Percentiles rank a stretch among this genome's conserved stretches.
Evolutionary conservation across 2,888 invertebrate species (phyloP).

Genomic region (Drosophila nigricruria): DNA sequence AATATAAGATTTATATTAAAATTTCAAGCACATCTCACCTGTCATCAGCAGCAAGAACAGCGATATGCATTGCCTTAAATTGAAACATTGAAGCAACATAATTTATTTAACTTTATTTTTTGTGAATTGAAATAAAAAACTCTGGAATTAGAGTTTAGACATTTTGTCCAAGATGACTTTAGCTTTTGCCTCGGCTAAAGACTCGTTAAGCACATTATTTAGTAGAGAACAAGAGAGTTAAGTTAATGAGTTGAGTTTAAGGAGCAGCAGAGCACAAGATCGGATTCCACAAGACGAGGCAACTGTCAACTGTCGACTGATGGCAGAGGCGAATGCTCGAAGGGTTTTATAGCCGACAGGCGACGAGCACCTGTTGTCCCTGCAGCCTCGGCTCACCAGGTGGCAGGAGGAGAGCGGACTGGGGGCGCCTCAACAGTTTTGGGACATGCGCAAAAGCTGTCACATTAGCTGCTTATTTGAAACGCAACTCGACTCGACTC

Average conservation of each 20-base stretch:
- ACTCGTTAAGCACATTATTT: constrained; percentile 26
- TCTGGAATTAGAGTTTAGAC: not conserved
- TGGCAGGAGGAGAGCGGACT: constrained; percentile 1
- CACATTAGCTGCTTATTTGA: constrained; percentile 47
- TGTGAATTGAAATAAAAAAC: not conserved
- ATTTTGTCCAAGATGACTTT: not conserved
- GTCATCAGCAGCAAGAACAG: constrained; percentile 6
- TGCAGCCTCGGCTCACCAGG: constrained; percentile 1
- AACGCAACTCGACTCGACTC: constrained; percentile 43
- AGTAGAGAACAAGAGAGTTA: not conserved
- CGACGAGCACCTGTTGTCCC: constrained; percentile 70
- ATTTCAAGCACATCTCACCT: not conserved
- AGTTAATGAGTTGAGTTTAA: not conserved
- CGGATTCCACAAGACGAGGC: constrained; percentile 41
- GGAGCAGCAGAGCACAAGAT: constrained; percentile 25
- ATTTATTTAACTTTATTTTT: constrained; percentile 1
- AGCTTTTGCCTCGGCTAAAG: not conserved
- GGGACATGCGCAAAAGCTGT: constrained; percentile 69
- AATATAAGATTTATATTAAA: not conserved
- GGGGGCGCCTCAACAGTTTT: constrained; percentile 1
- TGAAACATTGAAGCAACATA: constrained; percentile 6
- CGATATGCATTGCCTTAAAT: constrained; percentile 3
- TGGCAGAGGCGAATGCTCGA: constrained; percentile 18
- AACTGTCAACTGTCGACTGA: constrained; percentile 57
- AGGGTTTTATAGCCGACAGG: constrained; percentile 55